These are phyloP conservation scores for Entomyzon cyanotis DNA, from an alignment of 2,113 vertebrate genomes.

Conservation along the genomic window DNA sequence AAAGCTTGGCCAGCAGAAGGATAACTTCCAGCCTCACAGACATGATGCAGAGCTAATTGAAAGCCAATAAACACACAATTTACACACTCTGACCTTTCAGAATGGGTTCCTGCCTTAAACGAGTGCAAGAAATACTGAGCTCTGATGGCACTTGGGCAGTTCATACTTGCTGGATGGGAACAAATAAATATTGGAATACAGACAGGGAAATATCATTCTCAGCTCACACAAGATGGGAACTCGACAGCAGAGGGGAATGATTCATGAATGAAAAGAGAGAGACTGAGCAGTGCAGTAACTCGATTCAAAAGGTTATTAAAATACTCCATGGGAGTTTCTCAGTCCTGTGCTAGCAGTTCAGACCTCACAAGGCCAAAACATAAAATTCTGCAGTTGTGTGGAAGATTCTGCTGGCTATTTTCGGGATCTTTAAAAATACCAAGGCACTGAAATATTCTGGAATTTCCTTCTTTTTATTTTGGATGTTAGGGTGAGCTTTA, in stretches of 20 bases:
- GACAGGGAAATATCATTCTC: slow-evolving; percentile 27
- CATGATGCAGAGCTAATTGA: not conserved
- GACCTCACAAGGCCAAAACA: not conserved
- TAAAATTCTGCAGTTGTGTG: not conserved
- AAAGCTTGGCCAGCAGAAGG: not conserved
- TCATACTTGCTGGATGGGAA: not conserved
- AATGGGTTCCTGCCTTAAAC: not conserved
- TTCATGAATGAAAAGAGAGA: slow-evolving; percentile 38
- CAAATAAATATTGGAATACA: slow-evolving; percentile 42
- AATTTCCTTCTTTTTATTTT: not conserved
- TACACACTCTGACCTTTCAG: not conserved
- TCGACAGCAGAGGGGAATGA: slow-evolving; percentile 38
- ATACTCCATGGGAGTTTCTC: not conserved
- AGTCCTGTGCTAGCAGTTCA: not conserved
- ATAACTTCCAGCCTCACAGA: not conserved
- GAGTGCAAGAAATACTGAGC: not conserved
- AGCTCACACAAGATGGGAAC: not conserved
- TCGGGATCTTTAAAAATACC: not conserved
- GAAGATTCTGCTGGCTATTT: not conserved
- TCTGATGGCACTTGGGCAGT: not conserved
- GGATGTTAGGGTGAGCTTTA: not conserved
- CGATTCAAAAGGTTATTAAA: slow-evolving; percentile 19
- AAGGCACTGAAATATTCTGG: not conserved
- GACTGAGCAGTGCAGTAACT: not conserved
- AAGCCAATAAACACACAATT: not conserved